These are phyloP conservation scores for Eupithecia dodoneata DNA, from an alignment of 2,888 invertebrate species.

Conservation along the genomic window DNA sequence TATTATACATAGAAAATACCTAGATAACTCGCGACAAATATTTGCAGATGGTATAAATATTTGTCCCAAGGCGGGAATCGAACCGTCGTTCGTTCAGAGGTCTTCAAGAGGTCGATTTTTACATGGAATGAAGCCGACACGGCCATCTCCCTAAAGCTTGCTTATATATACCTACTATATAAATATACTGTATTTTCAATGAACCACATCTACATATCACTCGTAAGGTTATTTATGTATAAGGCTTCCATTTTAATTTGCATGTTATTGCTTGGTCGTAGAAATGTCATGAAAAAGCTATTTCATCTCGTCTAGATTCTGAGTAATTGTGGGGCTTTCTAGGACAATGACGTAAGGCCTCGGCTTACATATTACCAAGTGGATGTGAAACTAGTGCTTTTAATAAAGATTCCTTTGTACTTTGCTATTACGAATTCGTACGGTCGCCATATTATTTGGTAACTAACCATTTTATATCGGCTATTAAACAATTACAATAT, in stretches of 20 bases:
- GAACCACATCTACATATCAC: too few species aligned
- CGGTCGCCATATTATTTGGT: not conserved
- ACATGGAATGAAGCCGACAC: too few species aligned
- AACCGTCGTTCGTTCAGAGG: too few species aligned
- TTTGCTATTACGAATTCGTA: not conserved
- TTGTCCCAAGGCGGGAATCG: too few species aligned
- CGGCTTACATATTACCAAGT: not conserved
- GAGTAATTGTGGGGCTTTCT: constrained; percentile 20
- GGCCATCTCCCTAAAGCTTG: too few species aligned
- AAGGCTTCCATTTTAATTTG: constrained; percentile 9
- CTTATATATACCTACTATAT: too few species aligned
- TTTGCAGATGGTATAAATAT: too few species aligned
- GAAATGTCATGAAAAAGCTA: constrained; percentile 24
- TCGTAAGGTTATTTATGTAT: too few species aligned
- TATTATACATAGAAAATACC: too few species aligned
- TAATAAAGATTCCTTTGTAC: not conserved
- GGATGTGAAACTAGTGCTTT: constrained; percentile 20
- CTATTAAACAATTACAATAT: not conserved
- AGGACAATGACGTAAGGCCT: constrained; percentile 24
- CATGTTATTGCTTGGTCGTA: constrained; percentile 11
- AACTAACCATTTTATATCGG: not conserved
- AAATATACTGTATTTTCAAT: too few species aligned
- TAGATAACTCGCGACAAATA: too few species aligned
- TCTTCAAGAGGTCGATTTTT: too few species aligned
- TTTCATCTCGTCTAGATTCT: constrained; percentile 23